These are phyloP conservation scores for Drosophila kanapiae DNA, from an alignment of 1,140 invertebrate genomes.

Conservation along the genomic window DNA sequence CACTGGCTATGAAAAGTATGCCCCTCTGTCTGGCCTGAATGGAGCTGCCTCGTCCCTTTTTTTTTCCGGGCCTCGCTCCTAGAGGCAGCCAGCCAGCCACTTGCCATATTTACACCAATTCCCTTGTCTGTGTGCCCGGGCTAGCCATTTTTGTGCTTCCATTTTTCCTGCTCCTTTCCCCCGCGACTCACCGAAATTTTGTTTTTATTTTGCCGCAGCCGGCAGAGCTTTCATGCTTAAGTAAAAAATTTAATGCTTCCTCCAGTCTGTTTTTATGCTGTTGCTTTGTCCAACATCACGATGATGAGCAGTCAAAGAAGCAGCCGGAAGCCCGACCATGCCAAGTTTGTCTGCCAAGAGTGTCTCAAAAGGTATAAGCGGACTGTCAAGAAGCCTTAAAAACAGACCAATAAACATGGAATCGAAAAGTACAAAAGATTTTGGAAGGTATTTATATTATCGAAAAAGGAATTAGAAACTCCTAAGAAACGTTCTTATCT, in stretches of 20 bases:
- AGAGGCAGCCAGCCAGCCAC: conserved; percentile 54
- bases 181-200: neutral
- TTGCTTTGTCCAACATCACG: conserved; percentile 55
- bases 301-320: conserved; percentile 58
- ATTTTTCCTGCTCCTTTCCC: conserved; percentile 2
- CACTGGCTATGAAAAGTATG: conserved; percentile 73
- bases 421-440: neutral
- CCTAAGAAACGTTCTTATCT: no score
- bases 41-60: conserved; percentile 15
- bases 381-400: conserved; percentile 8
- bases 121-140: conserved; percentile 61
- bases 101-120: conserved; percentile 82
- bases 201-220: conserved; percentile 48
- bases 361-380: conserved; percentile 34
- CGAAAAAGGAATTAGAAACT: neutral
- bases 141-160: conserved; percentile 63
- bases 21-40: conserved; percentile 54
- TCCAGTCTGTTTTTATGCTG: conserved; percentile 42
- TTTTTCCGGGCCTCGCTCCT: conserved; percentile 25
- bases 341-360: conserved; percentile 51
- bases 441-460: neutral
- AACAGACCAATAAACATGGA: neutral
- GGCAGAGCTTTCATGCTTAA: conserved; percentile 51
- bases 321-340: conserved; percentile 40
- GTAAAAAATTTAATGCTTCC: conserved; percentile 70